Conservation (phyloP, 1,140 invertebrate genomes). For the Bombus fervidus region DNA sequence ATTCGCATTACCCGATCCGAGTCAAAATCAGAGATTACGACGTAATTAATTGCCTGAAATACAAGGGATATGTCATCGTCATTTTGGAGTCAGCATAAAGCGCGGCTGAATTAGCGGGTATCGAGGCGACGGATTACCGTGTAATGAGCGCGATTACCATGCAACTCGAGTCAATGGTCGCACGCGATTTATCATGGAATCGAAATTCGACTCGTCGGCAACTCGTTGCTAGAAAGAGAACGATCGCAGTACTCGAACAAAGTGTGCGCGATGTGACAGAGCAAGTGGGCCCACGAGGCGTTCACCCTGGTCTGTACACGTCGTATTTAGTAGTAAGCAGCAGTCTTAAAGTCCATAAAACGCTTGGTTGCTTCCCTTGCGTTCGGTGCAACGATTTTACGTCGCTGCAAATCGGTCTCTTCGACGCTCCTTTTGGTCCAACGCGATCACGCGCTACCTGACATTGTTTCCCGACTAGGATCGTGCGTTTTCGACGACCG, state of each 20-base stretch:
- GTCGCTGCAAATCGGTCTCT: neutral
- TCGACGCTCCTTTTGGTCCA: neutral
- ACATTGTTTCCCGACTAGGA: neutral
- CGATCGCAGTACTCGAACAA: conserved; percentile 22
- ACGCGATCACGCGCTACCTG: neutral
- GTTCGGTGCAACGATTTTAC: neutral
- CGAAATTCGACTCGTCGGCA: conserved; percentile 25
- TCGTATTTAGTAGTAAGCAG: conserved; percentile 30
- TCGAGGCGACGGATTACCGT: conserved; percentile 72
- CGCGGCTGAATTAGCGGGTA: conserved; percentile 73
- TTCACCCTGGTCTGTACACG: conserved; percentile 40
- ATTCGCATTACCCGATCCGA: conserved; percentile 66
- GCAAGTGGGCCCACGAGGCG: conserved; percentile 42
- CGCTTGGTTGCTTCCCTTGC: conserved; percentile 1
- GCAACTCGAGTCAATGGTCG: conserved; percentile 27
- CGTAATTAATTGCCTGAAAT: conserved; percentile 81
- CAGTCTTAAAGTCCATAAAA: conserved; percentile 50
- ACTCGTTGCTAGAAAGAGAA: conserved; percentile 9
- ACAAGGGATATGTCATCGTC: conserved; percentile 77
- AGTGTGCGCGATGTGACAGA: neutral
- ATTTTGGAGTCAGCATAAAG: conserved; percentile 75
- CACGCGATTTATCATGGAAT: conserved; percentile 30
- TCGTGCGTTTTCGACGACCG: neutral
- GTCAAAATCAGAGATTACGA: conserved; percentile 76
- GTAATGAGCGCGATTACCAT: conserved; percentile 66